Evolutionary conservation across 1,140 invertebrate genomes (phyloP).

Genomic region (Ceratina australensis): DNA sequence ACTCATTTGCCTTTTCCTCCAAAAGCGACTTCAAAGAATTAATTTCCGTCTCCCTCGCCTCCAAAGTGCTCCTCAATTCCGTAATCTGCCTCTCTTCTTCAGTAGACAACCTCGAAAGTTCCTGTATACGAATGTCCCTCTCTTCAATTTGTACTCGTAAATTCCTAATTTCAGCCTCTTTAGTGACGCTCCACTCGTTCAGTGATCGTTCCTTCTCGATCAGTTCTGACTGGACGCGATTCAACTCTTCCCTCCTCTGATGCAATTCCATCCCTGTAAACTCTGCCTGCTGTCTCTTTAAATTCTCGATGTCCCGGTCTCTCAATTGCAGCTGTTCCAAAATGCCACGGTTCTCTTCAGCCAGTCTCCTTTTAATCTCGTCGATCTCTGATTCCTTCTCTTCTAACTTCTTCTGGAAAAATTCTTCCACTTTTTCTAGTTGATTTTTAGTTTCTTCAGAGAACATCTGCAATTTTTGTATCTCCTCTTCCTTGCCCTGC

Average conservation of each 20-base stretch:
- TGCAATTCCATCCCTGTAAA: slow-evolving; percentile 25
- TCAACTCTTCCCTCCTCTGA: slow-evolving; percentile 57
- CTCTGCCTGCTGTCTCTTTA: slow-evolving; percentile 61
- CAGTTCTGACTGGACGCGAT: slow-evolving; percentile 11
- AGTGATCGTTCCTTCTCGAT: slow-evolving; percentile 69
- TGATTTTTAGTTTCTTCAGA: slow-evolving; percentile 60
- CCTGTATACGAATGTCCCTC: slow-evolving; percentile 72
- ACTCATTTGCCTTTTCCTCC: slow-evolving; percentile 81
- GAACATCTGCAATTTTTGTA: slow-evolving; percentile 53
- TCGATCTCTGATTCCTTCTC: slow-evolving; percentile 69
- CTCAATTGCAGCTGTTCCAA: slow-evolving; percentile 51
- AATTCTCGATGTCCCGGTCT: slow-evolving; percentile 62
- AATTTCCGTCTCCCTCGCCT: slow-evolving; percentile 85
- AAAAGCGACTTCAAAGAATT: slow-evolving; percentile 84
- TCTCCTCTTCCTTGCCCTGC: no score
- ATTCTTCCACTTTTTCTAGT: slow-evolving; percentile 61
- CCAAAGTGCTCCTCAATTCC: slow-evolving; percentile 81
- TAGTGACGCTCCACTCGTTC: slow-evolving; percentile 69
- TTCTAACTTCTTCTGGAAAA: slow-evolving; percentile 50
- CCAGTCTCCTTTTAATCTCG: slow-evolving; percentile 51
- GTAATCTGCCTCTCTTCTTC: slow-evolving; percentile 79
- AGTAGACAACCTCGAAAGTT: slow-evolving; percentile 79
- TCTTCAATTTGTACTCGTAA: slow-evolving; percentile 71
- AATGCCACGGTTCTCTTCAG: slow-evolving; percentile 58
- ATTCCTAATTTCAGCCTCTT: slow-evolving; percentile 72